A percentile compares a stretch with the other conserved stretches of the same genome.
Evolutionary conservation across 2,888 invertebrate genomes (phyloP).

Genomic region (Lepidonotus clava): DNA sequence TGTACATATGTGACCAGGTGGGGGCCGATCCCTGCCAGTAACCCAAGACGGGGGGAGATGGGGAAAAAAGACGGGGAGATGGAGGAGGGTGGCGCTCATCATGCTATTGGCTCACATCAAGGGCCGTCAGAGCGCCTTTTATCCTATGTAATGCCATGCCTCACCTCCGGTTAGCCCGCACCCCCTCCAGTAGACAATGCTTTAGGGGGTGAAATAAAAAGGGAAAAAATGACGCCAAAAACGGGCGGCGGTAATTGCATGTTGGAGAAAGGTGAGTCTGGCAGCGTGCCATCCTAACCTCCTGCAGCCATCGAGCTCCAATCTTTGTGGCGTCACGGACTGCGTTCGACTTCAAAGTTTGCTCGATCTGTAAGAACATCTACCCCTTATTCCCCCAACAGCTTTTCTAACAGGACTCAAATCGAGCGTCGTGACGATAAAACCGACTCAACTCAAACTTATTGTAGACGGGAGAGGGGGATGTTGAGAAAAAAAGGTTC

Average conservation of each 20-base stretch:
- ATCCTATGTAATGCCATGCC: conserved; percentile 35
- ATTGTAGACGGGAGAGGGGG: too few species aligned
- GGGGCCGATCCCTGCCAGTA: not conserved
- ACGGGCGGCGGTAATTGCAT: conserved; percentile 31
- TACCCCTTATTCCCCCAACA: too few species aligned
- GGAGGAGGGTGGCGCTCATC: not conserved
- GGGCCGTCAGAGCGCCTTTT: conserved; percentile 33
- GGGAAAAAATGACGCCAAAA: not conserved
- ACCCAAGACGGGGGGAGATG: not conserved
- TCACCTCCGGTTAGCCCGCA: not conserved
- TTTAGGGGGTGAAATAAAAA: not conserved
- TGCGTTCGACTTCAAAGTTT: not conserved
- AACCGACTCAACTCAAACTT: too few species aligned
- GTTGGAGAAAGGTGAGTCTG: not conserved
- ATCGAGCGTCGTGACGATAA: too few species aligned
- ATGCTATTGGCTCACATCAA: conserved; percentile 30
- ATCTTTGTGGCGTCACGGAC: too few species aligned
- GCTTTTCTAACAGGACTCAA: too few species aligned
- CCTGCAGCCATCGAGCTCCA: not conserved
- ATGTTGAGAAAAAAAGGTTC: too few species aligned
- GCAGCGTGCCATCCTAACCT: conserved; percentile 1
- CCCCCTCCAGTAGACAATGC: not conserved
- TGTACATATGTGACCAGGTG: conserved; percentile 1
- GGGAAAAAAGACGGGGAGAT: not conserved
- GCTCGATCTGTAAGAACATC: not conserved